phyloP scores from a whole-genome alignment of 2,113 vertebrate species.

The Cyprinodon brontotheroides region DNA sequence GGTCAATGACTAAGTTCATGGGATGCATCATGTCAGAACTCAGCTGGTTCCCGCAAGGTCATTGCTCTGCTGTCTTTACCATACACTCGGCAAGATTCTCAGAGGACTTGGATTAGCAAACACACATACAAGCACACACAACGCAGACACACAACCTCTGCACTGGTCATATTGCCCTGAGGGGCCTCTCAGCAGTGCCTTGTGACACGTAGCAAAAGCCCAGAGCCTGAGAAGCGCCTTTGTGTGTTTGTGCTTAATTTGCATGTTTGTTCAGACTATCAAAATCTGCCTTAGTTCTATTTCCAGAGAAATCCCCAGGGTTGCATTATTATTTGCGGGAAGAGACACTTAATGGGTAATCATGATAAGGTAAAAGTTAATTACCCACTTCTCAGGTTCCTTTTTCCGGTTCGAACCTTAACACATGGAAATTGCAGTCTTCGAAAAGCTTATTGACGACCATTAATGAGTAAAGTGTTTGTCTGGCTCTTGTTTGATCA shows the following conservation, averaged over 20 bases:
- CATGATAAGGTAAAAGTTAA: not conserved
- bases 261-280: not conserved
- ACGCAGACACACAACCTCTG: not conserved
- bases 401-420: not conserved
- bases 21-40: slow-evolving; percentile 60
- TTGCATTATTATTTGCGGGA: not conserved
- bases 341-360: not conserved
- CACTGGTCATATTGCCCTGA: slow-evolving; percentile 30
- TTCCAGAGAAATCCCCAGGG: not conserved
- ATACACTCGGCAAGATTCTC: slow-evolving; percentile 28
- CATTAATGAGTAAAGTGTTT: slow-evolving; percentile 1
- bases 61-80: slow-evolving; percentile 51
- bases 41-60: slow-evolving; percentile 61
- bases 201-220: slow-evolving; percentile 66
- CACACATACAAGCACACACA: slow-evolving; percentile 3
- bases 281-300: not conserved
- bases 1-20: slow-evolving; percentile 43
- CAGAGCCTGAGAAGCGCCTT: slow-evolving; percentile 67
- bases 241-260: not conserved
- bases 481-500: not conserved
- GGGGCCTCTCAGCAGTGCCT: slow-evolving; percentile 60
- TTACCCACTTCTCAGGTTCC: not conserved
- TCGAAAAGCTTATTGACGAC: not conserved
- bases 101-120: slow-evolving; percentile 32
- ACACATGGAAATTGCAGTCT: not conserved